Evolutionary conservation across 2,797 vertebrate genomes (phyloP).

Genomic region (Propithecus deckenii): DNA sequence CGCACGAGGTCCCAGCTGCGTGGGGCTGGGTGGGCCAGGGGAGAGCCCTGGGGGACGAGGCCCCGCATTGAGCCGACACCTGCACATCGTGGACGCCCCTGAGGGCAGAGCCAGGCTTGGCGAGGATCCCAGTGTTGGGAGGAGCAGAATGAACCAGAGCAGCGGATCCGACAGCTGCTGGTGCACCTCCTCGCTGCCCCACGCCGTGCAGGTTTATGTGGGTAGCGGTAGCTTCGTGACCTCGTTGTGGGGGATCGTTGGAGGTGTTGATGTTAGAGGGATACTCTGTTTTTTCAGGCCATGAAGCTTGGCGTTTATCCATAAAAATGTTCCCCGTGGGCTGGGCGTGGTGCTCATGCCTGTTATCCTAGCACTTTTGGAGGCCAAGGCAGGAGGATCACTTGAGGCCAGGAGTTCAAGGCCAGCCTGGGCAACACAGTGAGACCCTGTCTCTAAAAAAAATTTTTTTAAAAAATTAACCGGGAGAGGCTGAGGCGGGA

Average conservation of each 20-base stretch:
- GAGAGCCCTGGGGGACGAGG: neutral
- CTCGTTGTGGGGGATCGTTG: neutral
- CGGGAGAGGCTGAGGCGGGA: too few relatives aligned
- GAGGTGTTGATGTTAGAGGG: too few relatives aligned
- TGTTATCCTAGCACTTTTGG: too few relatives aligned
- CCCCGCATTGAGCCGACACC: neutral
- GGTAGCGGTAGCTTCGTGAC: neutral
- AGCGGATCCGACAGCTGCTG: neutral
- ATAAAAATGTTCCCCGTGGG: neutral
- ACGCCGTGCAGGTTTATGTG: rapidly evolving
- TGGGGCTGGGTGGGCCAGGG: neutral
- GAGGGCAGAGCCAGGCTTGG: neutral
- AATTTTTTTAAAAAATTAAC: too few relatives aligned
- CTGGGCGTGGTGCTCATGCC: too few relatives aligned
- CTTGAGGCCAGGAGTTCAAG: too few relatives aligned
- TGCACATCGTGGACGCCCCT: neutral
- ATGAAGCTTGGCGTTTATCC: neutral
- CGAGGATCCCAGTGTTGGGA: neutral
- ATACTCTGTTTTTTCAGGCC: neutral
- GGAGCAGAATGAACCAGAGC: neutral
- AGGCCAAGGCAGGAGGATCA: too few relatives aligned
- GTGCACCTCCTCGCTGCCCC: too few relatives aligned
- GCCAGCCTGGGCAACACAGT: too few relatives aligned
- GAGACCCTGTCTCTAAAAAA: too few relatives aligned
- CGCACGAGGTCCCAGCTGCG: too few relatives aligned